Percentiles rank a stretch among this genome's conserved stretches.
These are phyloP conservation scores for Drosophila saltans DNA, from an alignment of 1,140 invertebrate species.

Conservation along the genomic window DNA sequence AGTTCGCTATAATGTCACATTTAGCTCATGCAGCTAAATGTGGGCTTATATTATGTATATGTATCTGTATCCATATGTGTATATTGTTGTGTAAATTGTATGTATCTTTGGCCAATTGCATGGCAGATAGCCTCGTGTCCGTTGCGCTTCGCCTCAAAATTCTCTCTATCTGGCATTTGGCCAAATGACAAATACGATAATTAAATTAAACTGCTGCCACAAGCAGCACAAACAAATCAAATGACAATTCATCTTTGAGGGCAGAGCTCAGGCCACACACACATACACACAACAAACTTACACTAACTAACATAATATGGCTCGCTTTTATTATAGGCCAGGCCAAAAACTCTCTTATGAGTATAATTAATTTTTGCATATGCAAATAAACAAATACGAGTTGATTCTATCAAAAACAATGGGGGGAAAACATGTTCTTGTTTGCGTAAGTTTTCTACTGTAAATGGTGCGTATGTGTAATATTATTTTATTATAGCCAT, in stretches of 20 bases:
- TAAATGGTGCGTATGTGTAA: slow-evolving; percentile 31
- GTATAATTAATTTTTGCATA: slow-evolving; percentile 58
- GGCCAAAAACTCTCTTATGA: slow-evolving; percentile 38
- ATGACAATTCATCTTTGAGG: slow-evolving; percentile 79
- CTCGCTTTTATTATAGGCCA: slow-evolving; percentile 41
- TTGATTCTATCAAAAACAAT: slow-evolving; percentile 25
- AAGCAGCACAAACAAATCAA: slow-evolving; percentile 81
- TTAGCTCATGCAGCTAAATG: not conserved
- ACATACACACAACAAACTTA: slow-evolving; percentile 30
- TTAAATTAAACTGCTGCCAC: slow-evolving; percentile 83
- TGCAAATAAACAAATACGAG: slow-evolving; percentile 42
- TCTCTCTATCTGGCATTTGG: slow-evolving; percentile 66
- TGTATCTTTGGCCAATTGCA: slow-evolving; percentile 48
- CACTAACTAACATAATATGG: slow-evolving; percentile 25
- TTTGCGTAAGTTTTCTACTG: not conserved
- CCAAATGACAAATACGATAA: slow-evolving; percentile 82
- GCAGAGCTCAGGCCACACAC: slow-evolving; percentile 26
- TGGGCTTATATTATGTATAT: no score
- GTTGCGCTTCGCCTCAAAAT: slow-evolving; percentile 6
- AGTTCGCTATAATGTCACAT: not conserved
- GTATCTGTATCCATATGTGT: no score
- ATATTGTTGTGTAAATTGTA: no score
- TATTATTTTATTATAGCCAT: slow-evolving; percentile 54
- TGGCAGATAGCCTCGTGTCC: slow-evolving; percentile 17
- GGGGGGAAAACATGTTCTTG: slow-evolving; percentile 3